Percentiles rank a stretch among this genome's conserved stretches.
These are phyloP conservation scores for Casuarius casuarius DNA, from an alignment of 2,113 vertebrate species.

Conservation along the genomic window DNA sequence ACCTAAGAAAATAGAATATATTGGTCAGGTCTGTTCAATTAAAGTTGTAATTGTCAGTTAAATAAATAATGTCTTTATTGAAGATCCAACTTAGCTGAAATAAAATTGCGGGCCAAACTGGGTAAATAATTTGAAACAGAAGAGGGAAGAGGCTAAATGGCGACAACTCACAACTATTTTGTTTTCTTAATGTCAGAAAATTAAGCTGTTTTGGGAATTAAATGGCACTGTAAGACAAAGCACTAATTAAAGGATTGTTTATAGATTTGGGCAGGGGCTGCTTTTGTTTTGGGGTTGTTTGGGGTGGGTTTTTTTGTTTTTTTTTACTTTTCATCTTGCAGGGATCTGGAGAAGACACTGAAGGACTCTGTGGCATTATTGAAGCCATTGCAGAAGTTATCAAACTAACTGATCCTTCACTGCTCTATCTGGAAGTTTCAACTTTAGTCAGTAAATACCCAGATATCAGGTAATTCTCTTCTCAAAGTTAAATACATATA, in stretches of 20 bases:
- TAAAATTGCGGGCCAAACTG: no score
- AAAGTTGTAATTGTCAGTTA: no score
- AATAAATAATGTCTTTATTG: no score
- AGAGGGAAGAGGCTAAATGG: neutral
- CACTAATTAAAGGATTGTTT: neutral
- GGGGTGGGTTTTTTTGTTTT: neutral
- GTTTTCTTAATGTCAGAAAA: neutral
- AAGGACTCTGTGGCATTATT: slow-evolving; percentile 90
- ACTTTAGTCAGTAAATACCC: slow-evolving; percentile 96
- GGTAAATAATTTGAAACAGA: no score
- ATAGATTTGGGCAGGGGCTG: neutral
- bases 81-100: no score
- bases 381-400: slow-evolving; percentile 94
- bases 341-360: slow-evolving; percentile 85
- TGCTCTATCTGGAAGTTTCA: slow-evolving; percentile 95
- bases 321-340: slow-evolving; percentile 4
- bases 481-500: neutral
- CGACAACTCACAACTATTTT: neutral
- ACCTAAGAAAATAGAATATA: no score
- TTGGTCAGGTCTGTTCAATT: no score
- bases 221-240: neutral
- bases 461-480: slow-evolving; percentile 88
- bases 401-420: slow-evolving; percentile 95
- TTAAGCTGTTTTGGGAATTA: neutral
- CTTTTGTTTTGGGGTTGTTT: neutral